A percentile compares a stretch with the other conserved stretches of the same genome.
Conservation (phyloP, 2,797 vertebrate species). For the Trichosurus vulpecula region DNA sequence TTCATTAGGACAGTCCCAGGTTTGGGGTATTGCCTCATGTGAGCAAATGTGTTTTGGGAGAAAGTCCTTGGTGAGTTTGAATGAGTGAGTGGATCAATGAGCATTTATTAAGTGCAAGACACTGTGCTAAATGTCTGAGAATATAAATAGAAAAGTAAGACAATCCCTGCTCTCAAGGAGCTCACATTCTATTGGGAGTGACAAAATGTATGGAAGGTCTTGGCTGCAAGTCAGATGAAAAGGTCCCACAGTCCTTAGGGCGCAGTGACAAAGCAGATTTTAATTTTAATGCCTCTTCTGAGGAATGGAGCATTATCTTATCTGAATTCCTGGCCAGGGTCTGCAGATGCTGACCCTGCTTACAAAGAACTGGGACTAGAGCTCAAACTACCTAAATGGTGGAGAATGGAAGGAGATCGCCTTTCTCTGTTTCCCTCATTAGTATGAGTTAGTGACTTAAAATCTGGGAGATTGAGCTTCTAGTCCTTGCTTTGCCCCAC, state of each 20-base stretch:
- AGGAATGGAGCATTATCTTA: background rate
- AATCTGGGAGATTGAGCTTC: no score
- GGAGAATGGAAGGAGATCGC: background rate
- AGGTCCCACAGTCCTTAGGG: background rate
- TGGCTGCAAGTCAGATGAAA: background rate
- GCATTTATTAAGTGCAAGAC: background rate
- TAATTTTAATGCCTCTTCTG: background rate
- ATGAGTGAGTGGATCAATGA: background rate
- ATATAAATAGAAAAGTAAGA: background rate
- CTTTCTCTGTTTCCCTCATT: no score
- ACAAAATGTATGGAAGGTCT: background rate
- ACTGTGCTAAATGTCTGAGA: background rate
- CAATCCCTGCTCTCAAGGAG: background rate
- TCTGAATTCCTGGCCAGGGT: background rate
- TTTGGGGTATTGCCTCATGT: background rate
- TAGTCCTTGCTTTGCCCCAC: no score
- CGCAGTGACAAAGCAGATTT: background rate
- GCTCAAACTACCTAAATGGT: background rate
- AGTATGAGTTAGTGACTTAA: no score
- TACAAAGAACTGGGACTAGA: background rate
- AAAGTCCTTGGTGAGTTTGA: background rate
- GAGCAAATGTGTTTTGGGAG: background rate
- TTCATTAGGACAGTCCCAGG: background rate
- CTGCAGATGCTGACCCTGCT: background rate
- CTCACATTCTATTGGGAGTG: background rate